Conservation (phyloP, 2,113 vertebrate species). For the Burhinus bistriatus region DNA sequence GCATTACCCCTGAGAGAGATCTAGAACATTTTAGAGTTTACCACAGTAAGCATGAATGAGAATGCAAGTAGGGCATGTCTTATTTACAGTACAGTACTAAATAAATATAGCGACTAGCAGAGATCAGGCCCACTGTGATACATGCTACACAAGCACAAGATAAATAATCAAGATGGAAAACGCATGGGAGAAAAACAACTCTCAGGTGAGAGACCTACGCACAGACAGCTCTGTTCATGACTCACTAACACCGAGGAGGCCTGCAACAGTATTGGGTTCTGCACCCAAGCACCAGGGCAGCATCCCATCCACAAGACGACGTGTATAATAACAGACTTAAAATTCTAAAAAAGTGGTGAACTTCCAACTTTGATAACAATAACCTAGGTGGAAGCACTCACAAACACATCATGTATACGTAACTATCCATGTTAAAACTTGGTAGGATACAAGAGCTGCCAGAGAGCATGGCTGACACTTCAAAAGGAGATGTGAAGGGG, state of each 20-base stretch:
- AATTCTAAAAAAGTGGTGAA: not conserved
- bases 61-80: not conserved
- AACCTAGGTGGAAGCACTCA: not conserved
- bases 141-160: not conserved
- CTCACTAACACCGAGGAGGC: accelerated
- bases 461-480: not conserved
- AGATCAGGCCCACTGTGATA: not conserved
- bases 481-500: not conserved
- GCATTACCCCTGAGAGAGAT: not conserved
- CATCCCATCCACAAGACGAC: not conserved
- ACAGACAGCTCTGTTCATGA: not conserved
- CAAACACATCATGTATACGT: not conserved
- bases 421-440: not conserved
- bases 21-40: not conserved
- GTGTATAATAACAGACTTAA: not conserved
- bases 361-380: not conserved
- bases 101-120: not conserved
- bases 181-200: not conserved
- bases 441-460: not conserved
- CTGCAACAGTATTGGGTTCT: not conserved
- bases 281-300: not conserved
- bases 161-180: not conserved
- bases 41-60: not conserved
- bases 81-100: not conserved
- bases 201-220: not conserved